phyloP scores from a whole-genome alignment of 2,888 invertebrate species.

The Leptarthrus brevirostris region DNA sequence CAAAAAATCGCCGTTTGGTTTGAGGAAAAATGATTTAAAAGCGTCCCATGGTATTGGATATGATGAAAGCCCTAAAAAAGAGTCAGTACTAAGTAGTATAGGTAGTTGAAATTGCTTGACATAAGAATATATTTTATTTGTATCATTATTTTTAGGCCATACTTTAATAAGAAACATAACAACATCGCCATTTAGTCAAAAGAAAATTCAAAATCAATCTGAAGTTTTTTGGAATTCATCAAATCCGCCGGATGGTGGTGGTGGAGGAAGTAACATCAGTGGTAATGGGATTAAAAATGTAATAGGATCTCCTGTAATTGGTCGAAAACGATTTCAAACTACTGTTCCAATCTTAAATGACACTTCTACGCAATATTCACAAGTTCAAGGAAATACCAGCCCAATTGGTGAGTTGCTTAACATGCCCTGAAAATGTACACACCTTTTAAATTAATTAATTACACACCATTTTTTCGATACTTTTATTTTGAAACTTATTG shows the following conservation, averaged over 20 bases:
- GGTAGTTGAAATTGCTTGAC: slow-evolving; percentile 57
- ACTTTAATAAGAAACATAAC: slow-evolving; percentile 64
- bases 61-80: slow-evolving; percentile 64
- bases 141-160: slow-evolving; percentile 59
- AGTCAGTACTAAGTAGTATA: slow-evolving; percentile 65
- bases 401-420: slow-evolving; percentile 70
- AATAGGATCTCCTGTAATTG: slow-evolving; percentile 54
- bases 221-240: slow-evolving; percentile 56
- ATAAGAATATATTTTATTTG: slow-evolving; percentile 7
- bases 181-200: slow-evolving; percentile 66
- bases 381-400: slow-evolving; percentile 77
- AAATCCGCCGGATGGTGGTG: slow-evolving; percentile 58
- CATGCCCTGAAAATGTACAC: too few species aligned
- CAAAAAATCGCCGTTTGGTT: slow-evolving; percentile 66
- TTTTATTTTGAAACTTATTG: too few species aligned
- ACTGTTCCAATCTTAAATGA: slow-evolving; percentile 56
- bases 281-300: slow-evolving; percentile 15
- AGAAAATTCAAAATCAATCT: slow-evolving; percentile 59
- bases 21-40: slow-evolving; percentile 59
- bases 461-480: background rate
- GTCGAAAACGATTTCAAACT: slow-evolving; percentile 59
- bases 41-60: slow-evolving; percentile 57
- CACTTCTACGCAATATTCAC: slow-evolving; percentile 57
- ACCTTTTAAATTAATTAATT: background rate
- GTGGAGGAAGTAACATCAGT: slow-evolving; percentile 57